Percentiles rank a stretch among this genome's conserved stretches.
Conservation (phyloP, 2,113 vertebrate species). For the Macrotus californicus region DNA sequence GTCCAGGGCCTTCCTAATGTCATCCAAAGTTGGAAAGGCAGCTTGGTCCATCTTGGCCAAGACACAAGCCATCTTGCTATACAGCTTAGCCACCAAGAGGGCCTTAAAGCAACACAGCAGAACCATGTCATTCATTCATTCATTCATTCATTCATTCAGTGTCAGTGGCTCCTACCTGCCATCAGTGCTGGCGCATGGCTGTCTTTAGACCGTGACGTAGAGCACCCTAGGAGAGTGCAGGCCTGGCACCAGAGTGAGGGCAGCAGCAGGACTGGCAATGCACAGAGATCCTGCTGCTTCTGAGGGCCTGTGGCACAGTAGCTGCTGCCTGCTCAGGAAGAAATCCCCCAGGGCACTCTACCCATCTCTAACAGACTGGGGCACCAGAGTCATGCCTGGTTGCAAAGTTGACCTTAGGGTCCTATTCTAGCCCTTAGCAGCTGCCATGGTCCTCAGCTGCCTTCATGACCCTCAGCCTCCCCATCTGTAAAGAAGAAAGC, state of each 20-base stretch:
- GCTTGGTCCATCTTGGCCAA: conserved; percentile 53
- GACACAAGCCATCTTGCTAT: conserved; percentile 62
- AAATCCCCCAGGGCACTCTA: background rate
- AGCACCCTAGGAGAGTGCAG: background rate
- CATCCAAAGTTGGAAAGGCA: conserved; percentile 63
- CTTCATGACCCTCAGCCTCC: background rate
- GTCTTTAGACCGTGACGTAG: background rate
- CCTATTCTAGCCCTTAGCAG: background rate
- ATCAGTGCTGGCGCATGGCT: background rate
- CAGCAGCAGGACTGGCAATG: background rate
- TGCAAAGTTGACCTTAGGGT: background rate
- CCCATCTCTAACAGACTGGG: fast-evolving
- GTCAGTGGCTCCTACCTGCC: background rate
- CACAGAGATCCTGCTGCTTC: background rate
- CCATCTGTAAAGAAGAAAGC: background rate
- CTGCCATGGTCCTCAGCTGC: background rate
- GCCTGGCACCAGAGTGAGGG: background rate
- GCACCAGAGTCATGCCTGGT: fast-evolving
- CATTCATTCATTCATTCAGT: background rate
- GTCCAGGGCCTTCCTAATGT: conserved; percentile 26
- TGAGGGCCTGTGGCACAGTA: background rate
- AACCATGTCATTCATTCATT: background rate
- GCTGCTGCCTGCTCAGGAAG: background rate
- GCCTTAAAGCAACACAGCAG: conserved; percentile 40
- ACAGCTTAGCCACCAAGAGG: conserved; percentile 54